phyloP scores from a whole-genome alignment of 2,113 vertebrate genomes.

The Aspiorhynchus laticeps region DNA sequence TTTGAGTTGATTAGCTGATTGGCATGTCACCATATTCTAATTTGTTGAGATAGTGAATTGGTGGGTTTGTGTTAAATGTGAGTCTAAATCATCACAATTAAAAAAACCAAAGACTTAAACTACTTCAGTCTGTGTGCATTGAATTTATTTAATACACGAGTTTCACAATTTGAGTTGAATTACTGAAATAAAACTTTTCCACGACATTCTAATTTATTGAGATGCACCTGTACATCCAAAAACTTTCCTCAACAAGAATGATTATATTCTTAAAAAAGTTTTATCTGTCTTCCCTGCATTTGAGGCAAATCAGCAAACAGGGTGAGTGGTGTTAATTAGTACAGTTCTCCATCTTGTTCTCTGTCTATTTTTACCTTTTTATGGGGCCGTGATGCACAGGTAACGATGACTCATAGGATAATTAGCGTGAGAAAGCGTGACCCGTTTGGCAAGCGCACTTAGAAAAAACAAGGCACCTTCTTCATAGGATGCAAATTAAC shows the following conservation, averaged over 20 bases:
- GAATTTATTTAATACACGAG: no score
- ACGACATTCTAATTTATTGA: no score
- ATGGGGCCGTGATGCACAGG: conserved; percentile 7
- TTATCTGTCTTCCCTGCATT: neutral
- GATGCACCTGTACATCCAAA: no score
- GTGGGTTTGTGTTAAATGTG: no score
- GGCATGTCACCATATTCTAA: no score
- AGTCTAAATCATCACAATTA: no score
- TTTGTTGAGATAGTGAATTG: no score
- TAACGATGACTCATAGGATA: conserved; percentile 61
- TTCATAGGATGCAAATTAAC: conserved; percentile 57
- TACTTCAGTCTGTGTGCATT: no score
- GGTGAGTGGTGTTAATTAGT: neutral
- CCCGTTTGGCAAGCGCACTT: conserved; percentile 25
- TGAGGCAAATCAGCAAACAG: neutral
- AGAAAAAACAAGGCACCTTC: conserved; percentile 54
- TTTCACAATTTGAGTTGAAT: no score
- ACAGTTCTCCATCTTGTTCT: conserved; percentile 10
- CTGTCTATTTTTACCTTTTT: conserved; percentile 47
- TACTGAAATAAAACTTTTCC: no score
- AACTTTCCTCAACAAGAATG: neutral
- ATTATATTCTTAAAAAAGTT: conserved; percentile 9
- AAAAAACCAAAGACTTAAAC: no score
- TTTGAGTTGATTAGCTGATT: no score
- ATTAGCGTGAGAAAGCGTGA: conserved; percentile 58